Evolutionary conservation across 2,113 vertebrate genomes (phyloP), one percentile per base, ranked within the genome.

Genomic region (Shinisaurus crocodilurus): DNA sequence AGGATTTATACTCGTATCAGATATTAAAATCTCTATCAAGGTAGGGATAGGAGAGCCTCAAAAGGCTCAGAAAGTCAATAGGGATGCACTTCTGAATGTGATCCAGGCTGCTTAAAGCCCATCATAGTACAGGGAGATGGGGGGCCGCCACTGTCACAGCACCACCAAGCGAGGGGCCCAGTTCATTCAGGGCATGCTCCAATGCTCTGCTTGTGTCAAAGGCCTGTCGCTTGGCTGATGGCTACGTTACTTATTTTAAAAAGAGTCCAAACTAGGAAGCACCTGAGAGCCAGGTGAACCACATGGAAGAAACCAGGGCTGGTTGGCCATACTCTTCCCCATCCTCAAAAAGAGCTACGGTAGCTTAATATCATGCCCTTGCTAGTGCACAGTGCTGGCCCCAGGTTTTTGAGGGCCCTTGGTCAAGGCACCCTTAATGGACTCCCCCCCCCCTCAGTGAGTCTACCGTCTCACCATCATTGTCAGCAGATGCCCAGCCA

Each of bases 71-170:
- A 0, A 4, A 90, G 74, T 60, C 91, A 75, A 74, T 40, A 81
- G 75, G n/a, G 0, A 29, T 32, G 77, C 75, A 79, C 89, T 32
- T 8, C 50, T 92, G 91, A 94, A 92, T 94, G 94, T 87, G 48
- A 90, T 60, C 85, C 91, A 93, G 94, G 87, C 90, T 63, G 89
- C 27, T 25, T 4, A 0, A 88, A 92, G 57, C 85, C 40, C 40
- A 0, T 40, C 76, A 60, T n/a, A 60, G 67, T 27, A 57, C 23
- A 45, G 65, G 23, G 65, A 70, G 45, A 76, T 32, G 23, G 69
- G 63, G 50, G 74, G n/a, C 23, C 27, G 20, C 75, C 18, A 27
- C 6, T 10, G 7, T 54, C 34, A n/a, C 34, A 15, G 34, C 9
- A 37, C 72, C 13, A 6, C 16, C 13, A 18, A 5, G 37, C 1